A percentile compares a stretch with the other conserved stretches of the same genome.
These are phyloP conservation scores for Chinchilla lanigera DNA, from an alignment of 2,113 vertebrate genomes.

Conservation along the genomic window DNA sequence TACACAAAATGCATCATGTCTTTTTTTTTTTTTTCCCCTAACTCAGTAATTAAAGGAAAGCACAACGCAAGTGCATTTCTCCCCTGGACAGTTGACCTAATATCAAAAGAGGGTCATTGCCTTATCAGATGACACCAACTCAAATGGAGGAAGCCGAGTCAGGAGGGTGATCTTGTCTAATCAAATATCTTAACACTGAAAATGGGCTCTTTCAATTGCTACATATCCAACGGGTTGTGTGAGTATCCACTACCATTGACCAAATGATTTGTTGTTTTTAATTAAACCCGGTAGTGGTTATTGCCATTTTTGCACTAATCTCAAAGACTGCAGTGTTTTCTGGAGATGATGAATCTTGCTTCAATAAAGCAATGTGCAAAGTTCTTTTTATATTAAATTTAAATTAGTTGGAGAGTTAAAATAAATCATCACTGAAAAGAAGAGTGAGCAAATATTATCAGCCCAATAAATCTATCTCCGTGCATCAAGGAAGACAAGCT, in stretches of 20 bases:
- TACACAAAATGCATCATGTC: not conserved
- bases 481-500: not conserved
- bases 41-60: not conserved
- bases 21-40: not conserved
- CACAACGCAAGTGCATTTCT: not conserved
- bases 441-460: conserved; percentile 62
- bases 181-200: conserved; percentile 11
- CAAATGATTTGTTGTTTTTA: conserved; percentile 78
- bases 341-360: conserved; percentile 65
- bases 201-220: conserved; percentile 38
- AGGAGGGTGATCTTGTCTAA: not conserved
- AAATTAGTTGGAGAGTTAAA: conserved; percentile 73
- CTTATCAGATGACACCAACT: not conserved
- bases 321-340: conserved; percentile 12
- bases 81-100: not conserved
- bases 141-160: not conserved
- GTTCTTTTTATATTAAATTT: conserved; percentile 76
- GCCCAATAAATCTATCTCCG: conserved; percentile 47
- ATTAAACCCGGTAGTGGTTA: conserved; percentile 71
- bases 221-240: not conserved
- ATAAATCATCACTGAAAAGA: conserved; percentile 69
- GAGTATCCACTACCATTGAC: conserved; percentile 23
- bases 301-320: conserved; percentile 57
- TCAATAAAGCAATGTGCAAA: conserved; percentile 40
- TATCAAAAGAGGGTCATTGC: not conserved